phyloP scores from a whole-genome alignment of 2,888 invertebrate genomes.

The Vesta saturnalis region DNA sequence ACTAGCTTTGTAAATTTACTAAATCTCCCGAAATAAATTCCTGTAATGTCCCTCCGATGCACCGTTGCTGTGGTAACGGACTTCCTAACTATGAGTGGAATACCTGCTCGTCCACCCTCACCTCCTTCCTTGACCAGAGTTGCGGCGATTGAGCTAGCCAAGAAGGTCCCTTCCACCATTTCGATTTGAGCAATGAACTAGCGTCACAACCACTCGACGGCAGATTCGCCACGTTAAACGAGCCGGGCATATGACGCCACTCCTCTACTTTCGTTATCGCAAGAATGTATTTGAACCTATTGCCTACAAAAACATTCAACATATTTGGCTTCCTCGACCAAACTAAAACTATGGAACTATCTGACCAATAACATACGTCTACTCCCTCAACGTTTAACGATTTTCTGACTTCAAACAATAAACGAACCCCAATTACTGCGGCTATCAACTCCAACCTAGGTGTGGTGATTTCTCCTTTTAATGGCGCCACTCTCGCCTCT shows the following conservation, averaged over 20 bases:
- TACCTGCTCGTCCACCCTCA: background rate
- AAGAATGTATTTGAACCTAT: constrained; percentile 48
- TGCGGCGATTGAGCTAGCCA: constrained; percentile 43
- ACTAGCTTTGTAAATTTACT: too few species aligned
- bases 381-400: background rate
- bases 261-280: constrained; percentile 26
- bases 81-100: too few species aligned
- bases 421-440: constrained; percentile 15
- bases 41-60: too few species aligned
- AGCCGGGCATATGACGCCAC: constrained; percentile 51
- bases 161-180: constrained; percentile 52
- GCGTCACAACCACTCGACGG: constrained; percentile 49
- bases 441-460: constrained; percentile 19
- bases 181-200: constrained; percentile 40
- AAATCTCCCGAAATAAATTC: too few species aligned
- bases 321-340: constrained; percentile 44
- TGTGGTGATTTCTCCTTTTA: constrained; percentile 6
- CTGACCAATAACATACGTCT: constrained; percentile 40
- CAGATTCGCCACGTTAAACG: constrained; percentile 49
- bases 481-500: constrained; percentile 12
- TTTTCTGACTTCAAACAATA: background rate
- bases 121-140: constrained; percentile 41
- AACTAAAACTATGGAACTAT: constrained; percentile 44
- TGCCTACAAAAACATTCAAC: constrained; percentile 47
- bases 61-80: too few species aligned